Conservation (phyloP, 2,888 invertebrate species). For the Lepidocyrtoides sp. region DNA sequence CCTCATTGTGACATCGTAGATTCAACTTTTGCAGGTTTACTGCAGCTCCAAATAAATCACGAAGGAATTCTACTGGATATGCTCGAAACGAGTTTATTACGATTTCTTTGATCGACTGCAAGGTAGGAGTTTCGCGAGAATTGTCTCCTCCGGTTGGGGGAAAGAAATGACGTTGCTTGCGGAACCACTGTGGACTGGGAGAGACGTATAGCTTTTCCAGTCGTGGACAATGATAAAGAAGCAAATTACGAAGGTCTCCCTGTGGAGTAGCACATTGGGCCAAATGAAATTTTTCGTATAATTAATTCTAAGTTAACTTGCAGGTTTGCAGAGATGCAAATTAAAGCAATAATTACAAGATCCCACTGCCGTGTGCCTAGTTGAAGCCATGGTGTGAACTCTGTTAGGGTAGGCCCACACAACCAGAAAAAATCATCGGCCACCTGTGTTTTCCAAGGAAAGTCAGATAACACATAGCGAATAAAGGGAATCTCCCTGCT, state of each 20-base stretch:
- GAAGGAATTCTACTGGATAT: conserved; percentile 63
- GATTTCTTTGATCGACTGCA: conserved; percentile 51
- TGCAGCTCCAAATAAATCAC: conserved; percentile 56
- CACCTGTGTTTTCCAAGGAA: conserved; percentile 71
- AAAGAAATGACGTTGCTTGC: conserved; percentile 64
- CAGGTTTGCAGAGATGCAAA: neutral
- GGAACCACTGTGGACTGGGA: conserved; percentile 67
- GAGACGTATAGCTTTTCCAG: conserved; percentile 64
- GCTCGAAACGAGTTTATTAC: conserved; percentile 47
- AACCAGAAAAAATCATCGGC: conserved; percentile 73
- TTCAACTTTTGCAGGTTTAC: conserved; percentile 61
- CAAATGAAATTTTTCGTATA: neutral
- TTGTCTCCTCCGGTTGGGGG: conserved; percentile 50
- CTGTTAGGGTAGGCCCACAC: conserved; percentile 64
- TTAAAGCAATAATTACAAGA: conserved; percentile 8
- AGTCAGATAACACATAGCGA: conserved; percentile 57
- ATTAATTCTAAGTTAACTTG: neutral
- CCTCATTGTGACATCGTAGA: conserved; percentile 65
- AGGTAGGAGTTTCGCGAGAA: conserved; percentile 38
- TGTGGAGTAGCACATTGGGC: neutral
- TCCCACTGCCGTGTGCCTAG: conserved; percentile 65
- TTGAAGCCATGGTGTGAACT: conserved; percentile 71
- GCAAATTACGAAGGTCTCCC: conserved; percentile 57
- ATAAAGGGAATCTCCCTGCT: conserved; percentile 60
- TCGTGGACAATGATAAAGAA: conserved; percentile 65